Conservation (phyloP, 2,113 vertebrate species). For the Eurypyga helias region DNA sequence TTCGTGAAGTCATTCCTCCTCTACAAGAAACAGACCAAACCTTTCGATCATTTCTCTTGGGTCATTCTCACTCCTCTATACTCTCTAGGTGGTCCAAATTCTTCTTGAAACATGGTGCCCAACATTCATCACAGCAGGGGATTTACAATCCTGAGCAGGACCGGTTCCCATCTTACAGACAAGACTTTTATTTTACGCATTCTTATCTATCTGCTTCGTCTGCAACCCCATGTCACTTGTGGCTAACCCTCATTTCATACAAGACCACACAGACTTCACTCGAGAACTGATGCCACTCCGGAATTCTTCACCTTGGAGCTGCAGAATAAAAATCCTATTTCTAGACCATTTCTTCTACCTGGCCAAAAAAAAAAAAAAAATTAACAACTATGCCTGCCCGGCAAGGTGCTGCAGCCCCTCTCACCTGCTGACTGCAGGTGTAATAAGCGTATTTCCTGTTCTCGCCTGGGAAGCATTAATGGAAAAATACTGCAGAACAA, state of each 20-base stretch:
- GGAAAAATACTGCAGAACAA: neutral
- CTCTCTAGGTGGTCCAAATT: neutral
- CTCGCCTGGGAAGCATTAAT: neutral
- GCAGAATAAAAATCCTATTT: neutral
- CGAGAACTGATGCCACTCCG: neutral
- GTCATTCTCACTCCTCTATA: conserved; percentile 17
- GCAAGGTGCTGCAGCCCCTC: neutral
- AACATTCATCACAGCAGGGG: neutral
- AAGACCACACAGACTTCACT: neutral
- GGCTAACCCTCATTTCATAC: neutral
- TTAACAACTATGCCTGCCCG: neutral
- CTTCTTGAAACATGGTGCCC: neutral
- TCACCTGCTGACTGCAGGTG: neutral
- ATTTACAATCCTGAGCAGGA: neutral
- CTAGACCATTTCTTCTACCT: neutral
- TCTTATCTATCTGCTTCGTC: neutral
- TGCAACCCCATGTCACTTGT: neutral
- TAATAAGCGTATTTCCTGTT: neutral
- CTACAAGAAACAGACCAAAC: neutral
- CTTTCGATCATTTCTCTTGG: neutral
- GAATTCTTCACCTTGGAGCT: neutral
- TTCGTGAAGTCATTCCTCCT: neutral
- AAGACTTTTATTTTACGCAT: neutral
- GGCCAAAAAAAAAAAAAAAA: neutral
- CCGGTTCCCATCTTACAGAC: neutral